Evolutionary conservation across 2,888 invertebrate species (phyloP).

Genomic region (Andrena trimmerana): DNA sequence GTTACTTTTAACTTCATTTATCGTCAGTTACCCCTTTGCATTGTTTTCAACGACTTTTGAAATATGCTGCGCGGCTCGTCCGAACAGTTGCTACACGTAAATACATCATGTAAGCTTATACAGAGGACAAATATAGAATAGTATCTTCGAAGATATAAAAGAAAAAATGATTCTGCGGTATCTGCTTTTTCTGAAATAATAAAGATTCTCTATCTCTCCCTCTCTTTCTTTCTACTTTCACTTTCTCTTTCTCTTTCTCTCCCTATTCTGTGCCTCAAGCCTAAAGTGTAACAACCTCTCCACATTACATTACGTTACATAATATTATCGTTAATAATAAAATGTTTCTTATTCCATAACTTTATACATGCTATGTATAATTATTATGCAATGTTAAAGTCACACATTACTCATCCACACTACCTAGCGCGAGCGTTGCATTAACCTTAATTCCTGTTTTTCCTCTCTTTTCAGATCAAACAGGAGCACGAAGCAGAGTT

Average conservation of each 20-base stretch:
- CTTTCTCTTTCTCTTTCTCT: constrained; percentile 73
- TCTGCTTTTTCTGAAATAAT: constrained; percentile 18
- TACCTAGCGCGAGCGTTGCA: constrained; percentile 79
- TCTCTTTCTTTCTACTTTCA: constrained; percentile 75
- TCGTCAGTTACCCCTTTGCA: background rate
- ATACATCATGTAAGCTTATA: constrained; percentile 12
- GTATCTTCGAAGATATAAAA: constrained; percentile 24
- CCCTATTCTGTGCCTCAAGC: constrained; percentile 75
- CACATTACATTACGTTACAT: constrained; percentile 80
- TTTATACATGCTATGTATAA: constrained; percentile 85
- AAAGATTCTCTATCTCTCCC: constrained; percentile 55
- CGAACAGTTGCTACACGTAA: constrained; percentile 1
- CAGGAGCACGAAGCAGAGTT: constrained; percentile 68
- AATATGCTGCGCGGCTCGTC: constrained; percentile 9
- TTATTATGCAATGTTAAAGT: constrained; percentile 84
- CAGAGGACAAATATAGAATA: constrained; percentile 27
- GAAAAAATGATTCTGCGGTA: constrained; percentile 15
- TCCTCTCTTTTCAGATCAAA: constrained; percentile 36
- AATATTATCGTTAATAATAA: constrained; percentile 83
- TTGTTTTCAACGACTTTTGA: constrained; percentile 32
- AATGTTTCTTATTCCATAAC: constrained; percentile 83
- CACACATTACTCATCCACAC: constrained; percentile 82
- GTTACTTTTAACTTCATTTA: constrained; percentile 15
- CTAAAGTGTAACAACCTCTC: constrained; percentile 80
- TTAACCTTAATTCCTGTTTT: constrained; percentile 69